Percentiles rank a stretch among this genome's conserved stretches.
These are phyloP conservation scores for Sterrhoptilus dennistouni DNA, from an alignment of 2,113 vertebrate species.

Conservation along the genomic window DNA sequence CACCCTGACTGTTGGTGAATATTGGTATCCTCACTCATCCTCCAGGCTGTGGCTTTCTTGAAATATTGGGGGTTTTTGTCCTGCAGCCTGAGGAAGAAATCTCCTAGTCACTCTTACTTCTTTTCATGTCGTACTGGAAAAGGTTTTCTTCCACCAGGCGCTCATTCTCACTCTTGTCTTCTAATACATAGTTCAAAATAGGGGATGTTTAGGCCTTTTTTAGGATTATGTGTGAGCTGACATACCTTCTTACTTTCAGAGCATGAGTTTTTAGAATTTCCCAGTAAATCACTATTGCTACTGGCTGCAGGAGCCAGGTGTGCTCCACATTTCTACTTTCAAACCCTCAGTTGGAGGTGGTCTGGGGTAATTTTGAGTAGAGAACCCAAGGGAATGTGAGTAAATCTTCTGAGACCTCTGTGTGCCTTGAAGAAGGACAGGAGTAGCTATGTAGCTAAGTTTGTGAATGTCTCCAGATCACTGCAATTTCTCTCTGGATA, in stretches of 20 bases:
- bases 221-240: not conserved
- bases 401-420: not conserved
- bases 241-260: not conserved
- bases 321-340: not conserved
- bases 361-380: not conserved
- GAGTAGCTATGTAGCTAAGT: not conserved
- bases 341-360: not conserved
- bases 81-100: not conserved
- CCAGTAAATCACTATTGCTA: not conserved
- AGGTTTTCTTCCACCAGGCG: not conserved
- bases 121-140: not conserved
- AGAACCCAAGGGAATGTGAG: not conserved
- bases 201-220: not conserved
- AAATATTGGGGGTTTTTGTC: not conserved
- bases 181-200: not conserved
- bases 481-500: not conserved
- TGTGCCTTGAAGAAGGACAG: not conserved
- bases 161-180: accelerated
- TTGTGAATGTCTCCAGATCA: not conserved
- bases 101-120: not conserved
- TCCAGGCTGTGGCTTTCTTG: not conserved
- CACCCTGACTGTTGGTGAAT: not conserved
- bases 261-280: not conserved
- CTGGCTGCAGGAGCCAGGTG: not conserved
- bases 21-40: not conserved